Conservation (phyloP, 2,797 vertebrate species). For the Spheniscus humboldti region DNA sequence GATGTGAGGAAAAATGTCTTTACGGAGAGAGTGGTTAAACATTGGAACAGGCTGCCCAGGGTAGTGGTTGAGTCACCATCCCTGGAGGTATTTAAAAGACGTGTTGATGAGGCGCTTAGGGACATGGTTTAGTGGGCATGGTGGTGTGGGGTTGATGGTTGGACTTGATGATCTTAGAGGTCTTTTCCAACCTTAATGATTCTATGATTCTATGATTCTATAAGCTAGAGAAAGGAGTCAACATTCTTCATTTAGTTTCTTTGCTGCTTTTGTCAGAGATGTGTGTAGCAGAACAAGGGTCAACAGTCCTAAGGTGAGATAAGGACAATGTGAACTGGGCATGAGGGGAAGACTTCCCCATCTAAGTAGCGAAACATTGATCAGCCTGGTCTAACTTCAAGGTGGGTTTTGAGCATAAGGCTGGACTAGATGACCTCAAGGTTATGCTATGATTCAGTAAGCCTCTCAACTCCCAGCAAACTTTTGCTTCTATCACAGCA, state of each 20-base stretch:
- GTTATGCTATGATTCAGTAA: neutral
- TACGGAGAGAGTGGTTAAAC: too few species aligned
- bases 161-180: too few species aligned
- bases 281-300: neutral
- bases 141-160: too few species aligned
- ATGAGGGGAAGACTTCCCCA: neutral
- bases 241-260: neutral
- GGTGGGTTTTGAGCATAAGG: neutral
- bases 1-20: too few species aligned
- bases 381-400: neutral
- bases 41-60: too few species aligned
- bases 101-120: too few species aligned
- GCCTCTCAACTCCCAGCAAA: neutral
- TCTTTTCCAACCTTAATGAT: too few species aligned
- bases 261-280: neutral
- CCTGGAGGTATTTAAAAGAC: too few species aligned
- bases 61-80: too few species aligned
- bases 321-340: rapidly evolving
- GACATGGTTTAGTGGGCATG: too few species aligned
- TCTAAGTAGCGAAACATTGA: neutral
- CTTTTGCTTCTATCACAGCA: neutral
- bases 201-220: too few species aligned
- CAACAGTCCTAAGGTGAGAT: neutral
- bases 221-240: neutral
- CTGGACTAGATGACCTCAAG: neutral